Conservation (phyloP, 2,797 vertebrate species). For the Eulemur mongoz region DNA sequence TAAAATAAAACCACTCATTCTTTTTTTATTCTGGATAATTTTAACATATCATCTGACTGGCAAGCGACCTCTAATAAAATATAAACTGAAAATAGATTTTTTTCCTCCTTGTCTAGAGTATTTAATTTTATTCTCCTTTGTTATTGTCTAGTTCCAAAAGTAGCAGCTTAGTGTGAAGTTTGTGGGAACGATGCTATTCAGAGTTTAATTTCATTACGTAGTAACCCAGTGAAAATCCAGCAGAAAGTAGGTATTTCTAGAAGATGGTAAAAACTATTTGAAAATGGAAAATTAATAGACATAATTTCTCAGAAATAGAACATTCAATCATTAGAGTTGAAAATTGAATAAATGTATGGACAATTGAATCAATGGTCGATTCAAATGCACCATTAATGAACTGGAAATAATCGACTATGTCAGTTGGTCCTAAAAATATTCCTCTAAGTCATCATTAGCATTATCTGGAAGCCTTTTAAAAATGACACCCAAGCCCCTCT, state of each 20-base stretch:
- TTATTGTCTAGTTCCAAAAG: constrained; percentile 59
- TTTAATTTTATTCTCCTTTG: constrained; percentile 58
- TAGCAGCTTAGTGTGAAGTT: constrained; percentile 53
- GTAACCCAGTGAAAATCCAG: constrained; percentile 43
- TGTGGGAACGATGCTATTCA: constrained; percentile 47
- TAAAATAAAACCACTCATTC: not conserved
- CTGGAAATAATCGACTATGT: constrained; percentile 12
- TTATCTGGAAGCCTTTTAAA: not conserved
- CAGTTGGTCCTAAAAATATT: constrained; percentile 23
- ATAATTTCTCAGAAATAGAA: constrained; percentile 46
- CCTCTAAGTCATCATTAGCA: not conserved
- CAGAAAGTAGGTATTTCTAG: constrained; percentile 39
- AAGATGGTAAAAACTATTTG: not conserved
- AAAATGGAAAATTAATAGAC: constrained; percentile 6
- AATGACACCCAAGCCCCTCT: not conserved
- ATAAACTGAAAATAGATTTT: constrained; percentile 62
- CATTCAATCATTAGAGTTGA: not conserved
- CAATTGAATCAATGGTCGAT: not conserved
- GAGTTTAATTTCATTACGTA: constrained; percentile 39
- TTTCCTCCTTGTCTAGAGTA: constrained; percentile 58
- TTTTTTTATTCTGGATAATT: constrained; percentile 55
- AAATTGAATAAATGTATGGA: constrained; percentile 28
- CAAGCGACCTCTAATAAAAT: constrained; percentile 65
- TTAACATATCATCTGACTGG: constrained; percentile 57
- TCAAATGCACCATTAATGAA: constrained; percentile 37